phyloP scores from a whole-genome alignment of 2,797 vertebrate species.

The Carduelis carduelis region DNA sequence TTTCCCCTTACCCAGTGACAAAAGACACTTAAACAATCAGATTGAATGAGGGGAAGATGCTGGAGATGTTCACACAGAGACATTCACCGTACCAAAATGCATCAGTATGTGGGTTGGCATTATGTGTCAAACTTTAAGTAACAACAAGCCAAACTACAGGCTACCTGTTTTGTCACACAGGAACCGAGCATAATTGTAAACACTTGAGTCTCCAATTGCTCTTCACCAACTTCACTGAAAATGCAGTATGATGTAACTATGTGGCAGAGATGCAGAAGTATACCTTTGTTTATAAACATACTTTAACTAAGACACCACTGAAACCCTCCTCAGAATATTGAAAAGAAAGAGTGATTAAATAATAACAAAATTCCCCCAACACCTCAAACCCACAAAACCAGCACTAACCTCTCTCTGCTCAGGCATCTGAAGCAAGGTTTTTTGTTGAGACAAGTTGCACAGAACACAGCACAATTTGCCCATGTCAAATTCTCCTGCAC shows the following conservation, averaged over 20 bases:
- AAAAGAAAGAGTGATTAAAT: background rate
- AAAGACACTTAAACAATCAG: background rate
- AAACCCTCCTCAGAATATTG: background rate
- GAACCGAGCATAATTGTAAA: accelerated
- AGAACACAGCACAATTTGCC: background rate
- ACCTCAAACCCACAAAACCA: background rate
- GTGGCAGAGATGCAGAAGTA: background rate
- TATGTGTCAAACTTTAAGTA: background rate
- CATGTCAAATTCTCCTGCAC: background rate
- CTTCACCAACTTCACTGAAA: background rate
- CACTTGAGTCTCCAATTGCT: background rate
- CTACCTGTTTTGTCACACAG: background rate
- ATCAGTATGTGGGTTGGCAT: background rate
- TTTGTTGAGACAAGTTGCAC: background rate
- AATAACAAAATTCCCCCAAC: background rate
- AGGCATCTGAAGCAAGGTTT: background rate
- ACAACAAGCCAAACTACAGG: background rate
- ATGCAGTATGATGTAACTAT: accelerated
- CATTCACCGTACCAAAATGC: background rate
- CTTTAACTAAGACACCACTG: background rate
- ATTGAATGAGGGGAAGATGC: accelerated
- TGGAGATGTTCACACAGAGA: accelerated
- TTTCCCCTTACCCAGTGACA: accelerated
- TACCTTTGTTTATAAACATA: background rate
- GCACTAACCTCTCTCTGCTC: background rate